Evolutionary conservation across 2,888 invertebrate species (phyloP).

Genomic region (Megalurothrips usitatus): DNA sequence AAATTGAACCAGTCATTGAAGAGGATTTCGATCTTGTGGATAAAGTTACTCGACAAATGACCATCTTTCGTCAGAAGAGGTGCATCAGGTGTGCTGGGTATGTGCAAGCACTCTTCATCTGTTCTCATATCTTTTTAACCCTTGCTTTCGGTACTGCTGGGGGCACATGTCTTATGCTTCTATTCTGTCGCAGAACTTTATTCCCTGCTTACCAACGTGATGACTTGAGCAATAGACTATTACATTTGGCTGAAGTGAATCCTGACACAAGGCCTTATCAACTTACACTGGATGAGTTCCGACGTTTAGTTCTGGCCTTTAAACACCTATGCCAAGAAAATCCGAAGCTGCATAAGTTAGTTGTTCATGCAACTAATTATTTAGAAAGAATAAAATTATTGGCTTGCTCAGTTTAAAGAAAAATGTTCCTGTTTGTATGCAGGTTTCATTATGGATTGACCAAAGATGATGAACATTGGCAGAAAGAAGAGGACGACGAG

Average conservation of each 20-base stretch:
- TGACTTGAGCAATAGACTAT: constrained; percentile 63
- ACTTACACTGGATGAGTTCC: constrained; percentile 72
- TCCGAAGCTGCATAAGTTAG: constrained; percentile 36
- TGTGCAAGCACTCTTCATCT: constrained; percentile 39
- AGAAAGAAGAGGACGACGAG: no score
- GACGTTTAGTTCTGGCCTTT: constrained; percentile 72
- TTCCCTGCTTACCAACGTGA: constrained; percentile 67
- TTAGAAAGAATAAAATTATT: no score
- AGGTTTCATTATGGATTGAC: no score
- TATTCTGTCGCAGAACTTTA: constrained; percentile 52
- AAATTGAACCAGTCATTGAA: constrained; percentile 65
- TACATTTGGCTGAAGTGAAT: constrained; percentile 66
- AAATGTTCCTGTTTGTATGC: no score
- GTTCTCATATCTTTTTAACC: not conserved
- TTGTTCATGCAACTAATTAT: not conserved
- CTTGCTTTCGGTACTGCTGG: not conserved
- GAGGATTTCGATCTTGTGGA: constrained; percentile 82
- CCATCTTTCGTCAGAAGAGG: constrained; percentile 84
- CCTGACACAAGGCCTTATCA: constrained; percentile 65
- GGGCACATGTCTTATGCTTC: no score
- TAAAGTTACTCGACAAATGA: constrained; percentile 81
- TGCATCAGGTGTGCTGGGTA: constrained; percentile 61
- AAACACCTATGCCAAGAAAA: constrained; percentile 55
- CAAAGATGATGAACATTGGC: no score
- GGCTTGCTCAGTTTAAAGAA: no score